Evolutionary conservation across 2,113 vertebrate species (phyloP).

Genomic region (Pelodiscus sinensis): DNA sequence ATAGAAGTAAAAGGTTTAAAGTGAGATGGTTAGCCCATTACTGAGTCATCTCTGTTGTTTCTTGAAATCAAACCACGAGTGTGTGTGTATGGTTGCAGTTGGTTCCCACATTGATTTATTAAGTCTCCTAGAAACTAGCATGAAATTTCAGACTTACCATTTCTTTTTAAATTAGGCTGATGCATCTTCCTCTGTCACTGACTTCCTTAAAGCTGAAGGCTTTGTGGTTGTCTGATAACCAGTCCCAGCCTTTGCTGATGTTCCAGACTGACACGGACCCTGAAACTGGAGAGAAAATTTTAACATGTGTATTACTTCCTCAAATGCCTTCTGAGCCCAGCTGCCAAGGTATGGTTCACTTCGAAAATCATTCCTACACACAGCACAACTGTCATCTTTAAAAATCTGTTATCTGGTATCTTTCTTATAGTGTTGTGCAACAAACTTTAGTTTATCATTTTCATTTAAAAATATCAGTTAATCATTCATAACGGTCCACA

Average conservation of each 20-base stretch:
- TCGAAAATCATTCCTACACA: neutral
- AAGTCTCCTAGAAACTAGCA: neutral
- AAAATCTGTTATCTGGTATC: neutral
- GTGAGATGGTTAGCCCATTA: neutral
- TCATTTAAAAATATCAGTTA: neutral
- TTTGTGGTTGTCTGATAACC: conserved; percentile 98
- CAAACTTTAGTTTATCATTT: neutral
- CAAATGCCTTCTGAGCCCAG: conserved; percentile 89
- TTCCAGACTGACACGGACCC: conserved; percentile 94
- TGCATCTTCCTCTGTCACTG: conserved; percentile 90
- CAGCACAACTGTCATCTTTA: neutral
- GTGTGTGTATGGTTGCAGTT: neutral
- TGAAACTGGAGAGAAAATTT: conserved; percentile 91
- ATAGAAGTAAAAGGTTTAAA: neutral
- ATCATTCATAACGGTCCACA: neutral
- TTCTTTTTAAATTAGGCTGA: conserved; percentile 80
- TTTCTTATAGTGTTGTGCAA: conserved; percentile 15
- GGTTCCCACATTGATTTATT: neutral
- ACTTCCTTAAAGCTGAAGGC: conserved; percentile 93
- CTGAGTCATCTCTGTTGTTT: neutral
- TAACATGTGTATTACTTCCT: conserved; percentile 97
- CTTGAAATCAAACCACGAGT: neutral
- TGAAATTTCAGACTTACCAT: conserved; percentile 12
- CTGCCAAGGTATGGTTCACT: conserved; percentile 85
- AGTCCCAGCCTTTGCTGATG: conserved; percentile 95